Base-by-base conservation (phyloP, 2,888 invertebrate species). In the Eupithecia centaureata region DNA sequence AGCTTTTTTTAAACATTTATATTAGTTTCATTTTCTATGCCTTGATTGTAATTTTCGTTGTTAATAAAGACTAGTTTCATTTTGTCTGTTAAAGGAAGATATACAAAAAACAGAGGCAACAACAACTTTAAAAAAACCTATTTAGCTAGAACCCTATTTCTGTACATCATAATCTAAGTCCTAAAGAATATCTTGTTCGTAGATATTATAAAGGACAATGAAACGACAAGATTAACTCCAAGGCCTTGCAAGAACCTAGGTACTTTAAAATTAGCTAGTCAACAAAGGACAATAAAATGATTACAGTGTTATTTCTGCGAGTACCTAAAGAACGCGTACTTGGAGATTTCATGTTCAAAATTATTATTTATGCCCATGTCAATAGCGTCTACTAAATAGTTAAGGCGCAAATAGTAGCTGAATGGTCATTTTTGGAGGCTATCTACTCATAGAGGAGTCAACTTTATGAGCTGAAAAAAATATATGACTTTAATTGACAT, bases 241-340 rank as follows among this genome's bases (percentile, higher is more conserved):
- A 64, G 61, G 68, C 52, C 66, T 42, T 64, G 54, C 32, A 54
- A 64, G 65, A 67, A 64, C 66, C 56, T 56, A 61, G 57, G 47
- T 47, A 56, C 27, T 28, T 30, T n/a, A n/a, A 30, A 66, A 65
- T 65, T 65, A 51, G 38, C 54, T 35, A 51, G 42, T 62, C 65
- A 63, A 69, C 69, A 65, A 60, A 69, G 69, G 65, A 69, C 69
- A 66, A 63, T 70, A 58, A 57, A 63, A 61, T 70, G 10, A 70
- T 35, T 57, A 63, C 68, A n/a, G 32, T 58, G 62, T 28, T 27
- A 42, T 62, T 68, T 47, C 8, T 12, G 10, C 3, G 7, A 22
- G 42, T 22, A 35, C 15, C 1, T 32, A 38, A 18, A 8, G 18
- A 47, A 22, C 22, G 18, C 10, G 22, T 22, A 22, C 22, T 42